Base-by-base conservation (phyloP, 1,140 invertebrate genomes). In the Spodoptera frugiperda region DNA sequence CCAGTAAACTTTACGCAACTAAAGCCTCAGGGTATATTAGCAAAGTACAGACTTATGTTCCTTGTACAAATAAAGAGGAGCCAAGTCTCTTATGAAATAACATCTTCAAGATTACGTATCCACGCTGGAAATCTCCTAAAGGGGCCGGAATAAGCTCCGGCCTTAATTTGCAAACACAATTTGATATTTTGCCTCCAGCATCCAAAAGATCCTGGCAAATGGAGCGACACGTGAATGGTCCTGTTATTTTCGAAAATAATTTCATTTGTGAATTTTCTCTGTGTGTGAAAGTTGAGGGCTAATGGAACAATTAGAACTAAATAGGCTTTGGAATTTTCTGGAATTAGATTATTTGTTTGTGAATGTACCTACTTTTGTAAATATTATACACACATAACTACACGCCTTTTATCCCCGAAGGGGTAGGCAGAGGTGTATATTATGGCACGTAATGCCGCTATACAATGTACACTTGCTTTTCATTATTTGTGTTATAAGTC, bases 31-130 rank as follows among this genome's bases (percentile, higher is more conserved):
- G 51, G 17, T 17, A 53, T 17, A 17, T 53, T 53, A 15, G 6
- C 51, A 10, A 53, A 53, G 51, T 53, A 53, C n/a, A 53, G 15
- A 53, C 15, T 15, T 53, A 53, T 17, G 17, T 53, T 17, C 17
- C 51, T 53, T 53, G 9, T 53, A 17, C 15, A 17, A 53, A 53
- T 57, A 17, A 30, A 25, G 15, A 68, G 39, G n/a, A 63, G 30
- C 30, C 15, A 30, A 4, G 55, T 39, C 33, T 39, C 48, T 55
- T 48, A 33, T 57, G 49, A 67, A 76, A 67, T 68, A 67, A 67
- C 21, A 57, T 39, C 48, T 14, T 46, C 11, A 15, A 54, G 49
- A 76, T 76, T 65, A 76, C 33, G 33, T 76, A 76, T 76, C 61
- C 46, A 57, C 49, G 15, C 21, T 54, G 51, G 2, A 68, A 57